Evolutionary conservation across 2,113 vertebrate species (phyloP).

Genomic region (Ammodytes dubius): DNA sequence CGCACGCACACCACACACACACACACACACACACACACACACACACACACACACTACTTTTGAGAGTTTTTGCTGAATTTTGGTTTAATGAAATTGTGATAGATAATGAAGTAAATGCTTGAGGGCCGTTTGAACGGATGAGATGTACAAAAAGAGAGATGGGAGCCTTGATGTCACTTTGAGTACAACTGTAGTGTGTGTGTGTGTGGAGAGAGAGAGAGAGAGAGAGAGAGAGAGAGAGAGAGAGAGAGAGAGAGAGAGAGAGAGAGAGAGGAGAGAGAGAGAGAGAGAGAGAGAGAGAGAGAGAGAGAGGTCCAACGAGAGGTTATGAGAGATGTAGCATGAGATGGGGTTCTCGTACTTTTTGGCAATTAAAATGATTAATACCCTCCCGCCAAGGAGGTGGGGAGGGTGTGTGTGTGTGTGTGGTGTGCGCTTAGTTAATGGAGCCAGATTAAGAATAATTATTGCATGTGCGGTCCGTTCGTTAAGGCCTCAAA

Average conservation of each 20-base stretch:
- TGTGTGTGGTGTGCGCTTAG: conserved; percentile 13
- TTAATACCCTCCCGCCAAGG: conserved; percentile 69
- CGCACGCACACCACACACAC: conserved; percentile 14
- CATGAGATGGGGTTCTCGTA: conserved; percentile 47
- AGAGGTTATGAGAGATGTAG: conserved; percentile 29
- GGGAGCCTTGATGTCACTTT: conserved; percentile 27
- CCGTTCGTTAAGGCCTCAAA: conserved; percentile 48
- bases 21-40: conserved; percentile 8
- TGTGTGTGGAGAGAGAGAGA: neutral
- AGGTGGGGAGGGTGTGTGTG: neutral
- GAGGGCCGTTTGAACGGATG: conserved; percentile 77
- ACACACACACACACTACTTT: conserved; percentile 1
- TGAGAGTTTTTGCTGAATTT: conserved; percentile 42
- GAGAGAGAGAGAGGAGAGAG: neutral
- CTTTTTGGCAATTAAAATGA: conserved; percentile 80
- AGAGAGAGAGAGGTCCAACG: neutral
- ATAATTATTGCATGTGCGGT: conserved; percentile 65
- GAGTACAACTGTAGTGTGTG: conserved; percentile 5
- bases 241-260: neutral
- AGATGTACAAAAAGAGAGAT: conserved; percentile 64
- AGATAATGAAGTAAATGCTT: conserved; percentile 77
- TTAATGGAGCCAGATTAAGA: conserved; percentile 80
- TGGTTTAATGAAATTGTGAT: conserved; percentile 47
- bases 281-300: neutral
- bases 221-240: neutral